Evolutionary conservation across 1,140 invertebrate genomes (phyloP).

Genomic region (Rhagoletis pomonella): DNA sequence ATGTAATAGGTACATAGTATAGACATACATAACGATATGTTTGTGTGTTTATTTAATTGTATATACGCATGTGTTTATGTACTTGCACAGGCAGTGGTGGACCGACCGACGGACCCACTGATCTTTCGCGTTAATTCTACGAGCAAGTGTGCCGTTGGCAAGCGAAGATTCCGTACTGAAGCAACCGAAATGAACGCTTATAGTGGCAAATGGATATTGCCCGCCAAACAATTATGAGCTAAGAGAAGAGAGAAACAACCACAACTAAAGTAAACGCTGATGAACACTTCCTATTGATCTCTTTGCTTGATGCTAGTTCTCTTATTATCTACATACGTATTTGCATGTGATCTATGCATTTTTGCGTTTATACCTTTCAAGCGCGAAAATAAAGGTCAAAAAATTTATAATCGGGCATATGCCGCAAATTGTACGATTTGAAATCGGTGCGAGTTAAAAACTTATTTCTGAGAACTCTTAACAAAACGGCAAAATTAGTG

Average conservation of each 20-base stretch:
- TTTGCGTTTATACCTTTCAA: background rate
- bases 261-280: background rate
- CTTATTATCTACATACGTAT: background rate
- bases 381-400: background rate
- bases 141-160: background rate
- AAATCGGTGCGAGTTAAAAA: no score
- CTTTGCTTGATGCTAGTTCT: background rate
- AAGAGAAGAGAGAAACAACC: background rate
- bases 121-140: background rate
- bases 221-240: background rate
- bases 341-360: background rate
- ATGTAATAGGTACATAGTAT: background rate
- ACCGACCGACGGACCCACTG: background rate
- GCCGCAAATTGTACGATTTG: no score
- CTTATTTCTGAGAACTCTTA: no score
- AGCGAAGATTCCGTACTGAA: slow-evolving; percentile 37
- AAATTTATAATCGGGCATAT: no score
- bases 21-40: background rate
- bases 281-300: background rate
- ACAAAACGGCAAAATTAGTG: no score
- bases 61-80: background rate
- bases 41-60: background rate
- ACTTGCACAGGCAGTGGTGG: slow-evolving; percentile 8
- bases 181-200: background rate
- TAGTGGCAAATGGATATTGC: slow-evolving; percentile 14